Evolutionary conservation across 2,888 invertebrate species (phyloP).

Genomic region (Cynaeus angustus): DNA sequence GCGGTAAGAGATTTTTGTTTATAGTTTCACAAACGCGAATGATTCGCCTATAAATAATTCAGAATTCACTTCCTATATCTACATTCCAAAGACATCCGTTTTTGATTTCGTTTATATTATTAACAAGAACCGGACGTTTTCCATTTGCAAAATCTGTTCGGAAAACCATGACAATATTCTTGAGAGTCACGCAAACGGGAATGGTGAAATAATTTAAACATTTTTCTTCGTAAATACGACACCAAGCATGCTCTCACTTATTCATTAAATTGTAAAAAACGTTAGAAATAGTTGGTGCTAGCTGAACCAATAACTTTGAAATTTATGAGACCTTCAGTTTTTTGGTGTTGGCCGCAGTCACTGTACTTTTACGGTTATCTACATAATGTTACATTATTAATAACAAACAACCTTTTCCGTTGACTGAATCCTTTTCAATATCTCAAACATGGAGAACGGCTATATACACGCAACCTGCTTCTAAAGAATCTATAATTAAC

Average conservation of each 20-base stretch:
- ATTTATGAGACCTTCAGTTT: no score
- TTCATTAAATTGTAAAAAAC: background rate
- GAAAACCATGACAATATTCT: conserved; percentile 2
- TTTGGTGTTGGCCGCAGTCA: no score
- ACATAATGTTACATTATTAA: conserved; percentile 4
- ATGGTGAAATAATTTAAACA: conserved; percentile 1
- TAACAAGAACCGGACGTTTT: conserved; percentile 34
- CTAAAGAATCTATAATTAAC: conserved; percentile 4
- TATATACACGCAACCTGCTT: background rate
- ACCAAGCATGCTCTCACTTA: no score
- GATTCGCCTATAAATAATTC: conserved; percentile 10
- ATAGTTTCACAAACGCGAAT: no score
- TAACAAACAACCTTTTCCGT: conserved; percentile 4
- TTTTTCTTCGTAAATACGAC: background rate
- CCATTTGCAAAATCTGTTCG: conserved; percentile 20
- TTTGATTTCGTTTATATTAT: conserved; percentile 31
- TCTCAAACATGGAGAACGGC: background rate
- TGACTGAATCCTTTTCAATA: conserved; percentile 6
- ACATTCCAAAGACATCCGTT: conserved; percentile 1
- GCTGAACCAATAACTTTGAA: no score
- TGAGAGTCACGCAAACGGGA: conserved; percentile 3
- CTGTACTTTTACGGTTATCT: background rate
- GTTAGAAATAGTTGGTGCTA: no score
- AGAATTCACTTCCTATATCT: conserved; percentile 1
- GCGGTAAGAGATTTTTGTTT: no score